Percentiles rank a stretch among this genome's conserved stretches.
Evolutionary conservation across 2,113 vertebrate species (phyloP).

Genomic region (Mormyrus lacerda): DNA sequence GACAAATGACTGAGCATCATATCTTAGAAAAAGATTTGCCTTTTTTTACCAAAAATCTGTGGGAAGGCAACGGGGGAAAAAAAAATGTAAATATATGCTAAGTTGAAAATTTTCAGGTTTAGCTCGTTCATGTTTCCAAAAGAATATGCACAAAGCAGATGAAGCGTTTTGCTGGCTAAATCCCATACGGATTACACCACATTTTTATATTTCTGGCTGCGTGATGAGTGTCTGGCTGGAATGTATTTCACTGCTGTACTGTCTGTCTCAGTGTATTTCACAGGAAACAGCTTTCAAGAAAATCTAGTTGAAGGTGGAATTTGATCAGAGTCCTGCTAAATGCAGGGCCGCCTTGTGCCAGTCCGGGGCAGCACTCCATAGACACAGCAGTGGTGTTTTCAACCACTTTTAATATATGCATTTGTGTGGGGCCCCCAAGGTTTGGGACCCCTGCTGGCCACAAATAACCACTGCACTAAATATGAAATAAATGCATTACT

Average conservation of each 20-base stretch:
- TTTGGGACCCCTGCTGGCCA: not conserved
- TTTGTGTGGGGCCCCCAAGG: not conserved
- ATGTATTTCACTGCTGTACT: slow-evolving; percentile 14
- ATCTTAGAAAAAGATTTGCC: not conserved
- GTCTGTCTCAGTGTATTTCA: slow-evolving; percentile 11
- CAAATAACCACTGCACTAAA: not conserved
- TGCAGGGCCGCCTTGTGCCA: slow-evolving; percentile 29
- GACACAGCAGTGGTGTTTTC: not conserved
- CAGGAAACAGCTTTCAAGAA: slow-evolving; percentile 25
- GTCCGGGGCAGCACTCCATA: not conserved
- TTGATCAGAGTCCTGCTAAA: slow-evolving; percentile 35
- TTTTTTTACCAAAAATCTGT: not conserved
- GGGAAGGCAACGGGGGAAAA: not conserved
- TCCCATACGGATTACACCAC: slow-evolving; percentile 12
- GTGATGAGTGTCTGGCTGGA: slow-evolving; percentile 23
- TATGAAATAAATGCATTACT: not conserved
- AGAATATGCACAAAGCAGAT: slow-evolving; percentile 6
- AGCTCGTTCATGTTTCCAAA: slow-evolving; percentile 13
- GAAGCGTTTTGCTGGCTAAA: slow-evolving; percentile 11
- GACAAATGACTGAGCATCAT: not conserved
- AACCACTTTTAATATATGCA: not conserved
- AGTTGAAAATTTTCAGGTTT: slow-evolving; percentile 2
- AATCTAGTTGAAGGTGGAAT: slow-evolving; percentile 21
- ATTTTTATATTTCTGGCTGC: slow-evolving; percentile 24
- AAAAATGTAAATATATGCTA: not conserved